Evolutionary conservation across 2,888 invertebrate genomes (phyloP).

Genomic region (Leptinotarsa haldemani): DNA sequence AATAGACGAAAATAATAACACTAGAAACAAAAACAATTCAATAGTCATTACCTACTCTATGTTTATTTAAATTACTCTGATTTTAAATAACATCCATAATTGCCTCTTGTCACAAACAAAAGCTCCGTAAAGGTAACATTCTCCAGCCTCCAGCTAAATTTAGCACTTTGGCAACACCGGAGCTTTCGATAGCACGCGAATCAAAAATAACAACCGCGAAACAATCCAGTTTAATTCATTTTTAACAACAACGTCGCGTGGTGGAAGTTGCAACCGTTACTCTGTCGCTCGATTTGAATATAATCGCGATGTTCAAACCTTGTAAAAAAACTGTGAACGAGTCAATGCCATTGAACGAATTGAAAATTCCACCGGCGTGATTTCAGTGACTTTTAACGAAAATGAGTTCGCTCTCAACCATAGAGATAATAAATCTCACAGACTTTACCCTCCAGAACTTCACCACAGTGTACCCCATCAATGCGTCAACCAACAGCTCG

Average conservation of each 20-base stretch:
- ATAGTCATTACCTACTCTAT: no score
- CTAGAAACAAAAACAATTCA: no score
- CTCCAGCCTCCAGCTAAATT: not conserved
- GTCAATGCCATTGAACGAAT: not conserved
- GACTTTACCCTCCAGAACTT: slow-evolving; percentile 22
- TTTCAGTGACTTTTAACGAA: slow-evolving; percentile 3
- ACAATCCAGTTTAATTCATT: slow-evolving; percentile 36
- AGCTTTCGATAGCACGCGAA: slow-evolving; percentile 36
- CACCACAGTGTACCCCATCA: slow-evolving; percentile 13
- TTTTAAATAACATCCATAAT: not conserved
- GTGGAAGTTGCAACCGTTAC: not conserved
- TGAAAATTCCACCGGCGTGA: not conserved
- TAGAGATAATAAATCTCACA: slow-evolving; percentile 19
- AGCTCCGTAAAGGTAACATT: not conserved
- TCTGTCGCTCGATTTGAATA: not conserved
- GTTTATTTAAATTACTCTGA: no score
- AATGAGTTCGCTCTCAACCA: slow-evolving; percentile 24
- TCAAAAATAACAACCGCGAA: slow-evolving; percentile 39
- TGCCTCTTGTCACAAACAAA: not conserved
- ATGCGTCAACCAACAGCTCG: not conserved
- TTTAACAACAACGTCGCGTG: slow-evolving; percentile 30
- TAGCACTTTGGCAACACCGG: slow-evolving; percentile 29
- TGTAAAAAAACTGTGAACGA: not conserved
- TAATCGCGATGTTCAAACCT: not conserved
- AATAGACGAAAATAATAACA: no score